Evolutionary conservation across 2,113 vertebrate species (phyloP).

Genomic region (Heloderma charlesbogerti): DNA sequence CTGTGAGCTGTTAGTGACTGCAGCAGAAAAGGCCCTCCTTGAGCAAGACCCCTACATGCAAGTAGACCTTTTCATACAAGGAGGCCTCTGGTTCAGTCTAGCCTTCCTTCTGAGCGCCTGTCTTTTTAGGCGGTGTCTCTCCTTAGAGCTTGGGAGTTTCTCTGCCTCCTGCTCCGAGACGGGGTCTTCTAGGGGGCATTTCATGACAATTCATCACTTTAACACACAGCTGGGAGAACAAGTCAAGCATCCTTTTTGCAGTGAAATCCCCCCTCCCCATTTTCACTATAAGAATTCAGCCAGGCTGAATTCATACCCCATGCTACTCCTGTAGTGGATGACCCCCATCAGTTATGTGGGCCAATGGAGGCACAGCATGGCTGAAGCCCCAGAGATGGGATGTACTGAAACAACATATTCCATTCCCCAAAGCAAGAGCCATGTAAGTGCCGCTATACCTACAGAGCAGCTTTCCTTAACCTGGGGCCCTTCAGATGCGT

Average conservation of each 20-base stretch:
- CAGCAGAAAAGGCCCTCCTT: too few relatives aligned
- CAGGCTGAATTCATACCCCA: not conserved
- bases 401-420: not conserved
- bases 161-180: too few relatives aligned
- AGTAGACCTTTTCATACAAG: too few relatives aligned
- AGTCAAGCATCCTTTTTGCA: not conserved
- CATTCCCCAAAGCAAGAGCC: not conserved
- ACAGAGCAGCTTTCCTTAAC: too few relatives aligned
- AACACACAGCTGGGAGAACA: not conserved
- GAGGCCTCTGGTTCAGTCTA: too few relatives aligned
- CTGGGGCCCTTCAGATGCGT: too few relatives aligned
- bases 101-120: too few relatives aligned
- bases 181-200: too few relatives aligned
- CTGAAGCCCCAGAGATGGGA: not conserved
- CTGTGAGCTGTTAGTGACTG: too few relatives aligned
- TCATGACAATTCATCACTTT: not conserved
- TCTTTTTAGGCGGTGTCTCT: too few relatives aligned
- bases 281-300: not conserved
- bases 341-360: not conserved
- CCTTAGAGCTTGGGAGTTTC: too few relatives aligned
- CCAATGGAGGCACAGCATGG: not conserved
- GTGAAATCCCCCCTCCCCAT: not conserved
- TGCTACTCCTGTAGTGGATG: not conserved
- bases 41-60: too few relatives aligned
- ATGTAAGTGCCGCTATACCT: not conserved